Percentiles rank a stretch among this genome's conserved stretches.
Evolutionary conservation across 2,113 vertebrate species (phyloP).

Genomic region (Boulengeromyrus knoepffleri): DNA sequence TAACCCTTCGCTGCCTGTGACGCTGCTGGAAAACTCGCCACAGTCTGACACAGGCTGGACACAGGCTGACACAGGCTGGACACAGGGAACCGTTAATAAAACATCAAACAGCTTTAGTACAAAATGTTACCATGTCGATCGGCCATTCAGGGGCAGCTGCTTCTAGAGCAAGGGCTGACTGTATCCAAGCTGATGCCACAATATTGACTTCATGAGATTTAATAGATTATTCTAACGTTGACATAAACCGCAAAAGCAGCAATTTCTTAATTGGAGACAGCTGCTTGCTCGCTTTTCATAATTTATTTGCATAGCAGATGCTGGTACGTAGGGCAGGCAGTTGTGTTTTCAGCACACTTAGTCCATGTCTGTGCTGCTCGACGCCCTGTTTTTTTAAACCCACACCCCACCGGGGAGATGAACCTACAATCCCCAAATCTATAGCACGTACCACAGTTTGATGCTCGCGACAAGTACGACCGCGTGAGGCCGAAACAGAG

Average conservation of each 20-base stretch:
- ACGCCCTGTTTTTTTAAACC: background rate
- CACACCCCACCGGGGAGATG: background rate
- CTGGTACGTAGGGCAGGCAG: background rate
- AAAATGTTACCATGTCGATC: background rate
- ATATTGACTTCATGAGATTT: background rate
- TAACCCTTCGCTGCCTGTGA: background rate
- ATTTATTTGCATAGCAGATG: background rate
- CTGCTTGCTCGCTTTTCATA: background rate
- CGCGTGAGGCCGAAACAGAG: background rate
- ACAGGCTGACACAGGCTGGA: background rate
- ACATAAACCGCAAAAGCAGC: background rate
- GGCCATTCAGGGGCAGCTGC: background rate
- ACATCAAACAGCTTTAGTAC: background rate
- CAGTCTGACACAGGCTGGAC: background rate
- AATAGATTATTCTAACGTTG: background rate
- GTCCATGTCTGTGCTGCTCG: background rate
- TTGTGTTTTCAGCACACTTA: background rate
- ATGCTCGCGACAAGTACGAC: background rate
- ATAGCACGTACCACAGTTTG: background rate
- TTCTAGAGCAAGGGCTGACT: background rate
- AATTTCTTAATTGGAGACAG: background rate
- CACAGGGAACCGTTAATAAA: background rate
- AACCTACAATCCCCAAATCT: background rate
- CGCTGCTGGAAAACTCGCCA: background rate
- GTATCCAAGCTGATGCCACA: background rate